Percentiles rank a stretch among this genome's conserved stretches.
phyloP scores from a whole-genome alignment of 1,140 invertebrate genomes.

The Nasonia longicornis region DNA sequence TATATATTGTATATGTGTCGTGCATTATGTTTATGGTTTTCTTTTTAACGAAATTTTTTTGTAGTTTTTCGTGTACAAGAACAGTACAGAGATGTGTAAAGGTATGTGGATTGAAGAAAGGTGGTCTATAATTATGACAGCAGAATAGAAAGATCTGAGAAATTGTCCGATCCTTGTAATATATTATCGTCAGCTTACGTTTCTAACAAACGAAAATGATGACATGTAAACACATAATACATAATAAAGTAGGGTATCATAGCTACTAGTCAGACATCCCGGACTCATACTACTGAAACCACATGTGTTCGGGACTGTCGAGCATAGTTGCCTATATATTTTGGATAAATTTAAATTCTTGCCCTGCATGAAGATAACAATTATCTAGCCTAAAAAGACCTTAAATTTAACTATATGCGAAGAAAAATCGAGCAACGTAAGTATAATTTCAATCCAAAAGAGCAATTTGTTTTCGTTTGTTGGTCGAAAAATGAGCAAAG shows the following conservation, averaged over 20 bases:
- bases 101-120: slow-evolving; percentile 36
- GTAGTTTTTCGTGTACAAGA: slow-evolving; percentile 30
- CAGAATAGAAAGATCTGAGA: slow-evolving; percentile 44
- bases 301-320: no score
- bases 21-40: not conserved
- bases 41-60: slow-evolving; percentile 28
- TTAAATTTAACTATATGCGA: no score
- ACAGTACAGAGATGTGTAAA: slow-evolving; percentile 25
- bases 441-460: no score
- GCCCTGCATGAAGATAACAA: not conserved
- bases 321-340: no score
- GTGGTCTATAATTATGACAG: slow-evolving; percentile 27
- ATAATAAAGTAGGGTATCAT: not conserved
- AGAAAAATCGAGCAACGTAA: no score
- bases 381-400: no score
- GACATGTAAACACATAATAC: not conserved
- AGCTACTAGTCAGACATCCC: not conserved
- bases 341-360: not conserved
- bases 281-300: no score
- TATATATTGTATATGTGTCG: slow-evolving; percentile 17
- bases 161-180: slow-evolving; percentile 29
- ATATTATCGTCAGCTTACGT: slow-evolving; percentile 5
- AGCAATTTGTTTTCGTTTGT: slow-evolving; percentile 11
- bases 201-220: slow-evolving; percentile 16
- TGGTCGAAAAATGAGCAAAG: not conserved